Base-by-base conservation (phyloP, 2,113 vertebrate genomes). In the Bungarus multicinctus region DNA sequence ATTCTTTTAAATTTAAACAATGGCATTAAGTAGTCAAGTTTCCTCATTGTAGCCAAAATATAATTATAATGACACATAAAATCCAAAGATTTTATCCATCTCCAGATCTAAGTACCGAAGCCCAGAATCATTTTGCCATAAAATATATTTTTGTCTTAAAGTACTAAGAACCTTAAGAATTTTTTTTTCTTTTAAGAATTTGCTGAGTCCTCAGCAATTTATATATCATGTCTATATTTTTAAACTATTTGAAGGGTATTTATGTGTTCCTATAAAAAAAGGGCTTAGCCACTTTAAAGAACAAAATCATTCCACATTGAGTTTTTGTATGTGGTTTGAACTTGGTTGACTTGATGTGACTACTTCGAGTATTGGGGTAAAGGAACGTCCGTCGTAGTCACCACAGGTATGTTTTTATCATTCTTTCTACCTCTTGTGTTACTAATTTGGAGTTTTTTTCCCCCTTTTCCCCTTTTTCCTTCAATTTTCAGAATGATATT, bases 391-490 rank as follows among this genome's bases (percentile, higher is more conserved):
- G 91, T 94, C 89, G 20, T 25, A 23, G 91, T 94, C 53, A 53
- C 18, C 8, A 0, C 53, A 92, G 93, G 93, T 94, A 94, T 9
- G 91, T 86, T 91, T 30, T 69, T 91, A 5, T 23, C 85, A 86
- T 86, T 91, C 69, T 57, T 85, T 86, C 91, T 90, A 43, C 60
- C 27, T 45, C 2, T 14, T 43, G 16, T 16, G 43, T 45, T 45
- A 69, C 0, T 45, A 54, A 16, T n/a, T 8, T 23, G 53, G 16
- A n/a, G 6, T 11, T 52, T 69, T 69, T 87, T 27, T 86, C 39
- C 55, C 22, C 22, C 0, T 30, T 60, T 64, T 64, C 57, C 8
- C 25, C 2, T n/a, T 64, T 69, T 69, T 16, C 5, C 64, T 69
- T 12, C 89, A 47, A 11, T 85, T 89, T 89, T 54, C n/a, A 12